Base-by-base conservation (phyloP, 2,888 invertebrate genomes). In the Amblyjoppa fuscipennis region DNA sequence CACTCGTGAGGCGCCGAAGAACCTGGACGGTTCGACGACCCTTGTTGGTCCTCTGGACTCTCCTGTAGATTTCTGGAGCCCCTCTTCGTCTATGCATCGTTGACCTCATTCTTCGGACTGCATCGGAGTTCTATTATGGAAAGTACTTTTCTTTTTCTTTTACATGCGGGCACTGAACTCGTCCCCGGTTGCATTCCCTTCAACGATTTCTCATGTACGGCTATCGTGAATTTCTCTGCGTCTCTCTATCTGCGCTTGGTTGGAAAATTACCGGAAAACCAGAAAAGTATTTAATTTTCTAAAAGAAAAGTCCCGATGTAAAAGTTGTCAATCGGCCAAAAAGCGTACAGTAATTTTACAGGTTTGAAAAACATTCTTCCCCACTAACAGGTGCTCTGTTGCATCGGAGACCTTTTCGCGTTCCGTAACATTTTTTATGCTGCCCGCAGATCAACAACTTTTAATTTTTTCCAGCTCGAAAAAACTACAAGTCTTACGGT, bases 71-170 rank as follows among this genome's bases (percentile, higher is more conserved):
- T 70, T 45, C 64, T 69, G 49, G 28, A 25, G 20, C 51, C 70
- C 53, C 16, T 59, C 59, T n/a, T 16, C 31, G 45, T 49, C 34
- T 68, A 61, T 68, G 76, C 70, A 85, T 49, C 79, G 75, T 79
- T 66, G 82, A 83, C 82, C 75, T 41, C 81, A 79, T 81, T 85
- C 69, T 74, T 49, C 9, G 20, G 73, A 45, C 61, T 80, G 80
- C 59, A 80, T 71, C 20, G 49, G 70, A 53, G 11, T 13, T 45
- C 68, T 56, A 74, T 74, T 77, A 31, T 41, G 70, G 64, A 28
- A 56, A 51, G 51, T 59, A 25, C 20, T 73, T 68, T 73, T 68
- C 25, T 45, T 31, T 69, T 49, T 28, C 6, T 61, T 64, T 64
- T 64, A n/a, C 16, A 64, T 64, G 73, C 34, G 66, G 45, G 51